Evolutionary conservation across 2,888 invertebrate species (phyloP).

Genomic region (Baccha elongata): DNA sequence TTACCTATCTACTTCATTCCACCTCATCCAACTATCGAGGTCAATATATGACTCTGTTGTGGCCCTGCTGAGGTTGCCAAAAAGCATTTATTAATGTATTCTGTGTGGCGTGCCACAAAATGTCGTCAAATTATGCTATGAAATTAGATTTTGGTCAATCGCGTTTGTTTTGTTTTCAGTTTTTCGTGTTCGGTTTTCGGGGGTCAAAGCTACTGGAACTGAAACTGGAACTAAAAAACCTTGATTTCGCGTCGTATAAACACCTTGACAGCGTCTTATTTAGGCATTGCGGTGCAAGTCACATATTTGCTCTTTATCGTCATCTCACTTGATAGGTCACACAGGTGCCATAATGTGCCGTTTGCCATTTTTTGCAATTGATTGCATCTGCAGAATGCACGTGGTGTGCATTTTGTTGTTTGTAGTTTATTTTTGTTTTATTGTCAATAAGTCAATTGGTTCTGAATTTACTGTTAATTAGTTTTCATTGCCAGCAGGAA

Average conservation of each 20-base stretch:
- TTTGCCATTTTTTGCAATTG: conserved; percentile 43
- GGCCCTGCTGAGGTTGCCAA: conserved; percentile 68
- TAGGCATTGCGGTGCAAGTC: conserved; percentile 42
- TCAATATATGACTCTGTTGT: conserved; percentile 50
- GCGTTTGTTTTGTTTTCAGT: conserved; percentile 44
- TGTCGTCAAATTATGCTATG: conserved; percentile 49
- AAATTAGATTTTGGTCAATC: conserved; percentile 63
- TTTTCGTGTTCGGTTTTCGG: not conserved
- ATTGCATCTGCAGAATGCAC: conserved; percentile 61
- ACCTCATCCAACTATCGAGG: conserved; percentile 33
- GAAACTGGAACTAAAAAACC: conserved; percentile 34
- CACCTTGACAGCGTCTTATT: conserved; percentile 34
- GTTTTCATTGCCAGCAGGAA: conserved; percentile 10
- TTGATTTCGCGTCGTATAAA: conserved; percentile 38
- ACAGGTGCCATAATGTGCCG: conserved; percentile 34
- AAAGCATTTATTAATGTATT: conserved; percentile 61
- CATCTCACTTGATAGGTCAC: conserved; percentile 49
- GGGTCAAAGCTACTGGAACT: conserved; percentile 44
- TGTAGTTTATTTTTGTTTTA: conserved; percentile 12
- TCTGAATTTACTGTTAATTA: too few species aligned
- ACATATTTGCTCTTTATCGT: conserved; percentile 33
- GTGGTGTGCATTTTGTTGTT: conserved; percentile 27
- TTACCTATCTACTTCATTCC: not conserved
- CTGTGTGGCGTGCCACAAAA: conserved; percentile 56
- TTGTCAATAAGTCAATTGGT: conserved; percentile 5